A percentile compares a stretch with the other conserved stretches of the same genome.
Conservation (phyloP, 2,797 vertebrate genomes). For the Pygocentrus nattereri region DNA sequence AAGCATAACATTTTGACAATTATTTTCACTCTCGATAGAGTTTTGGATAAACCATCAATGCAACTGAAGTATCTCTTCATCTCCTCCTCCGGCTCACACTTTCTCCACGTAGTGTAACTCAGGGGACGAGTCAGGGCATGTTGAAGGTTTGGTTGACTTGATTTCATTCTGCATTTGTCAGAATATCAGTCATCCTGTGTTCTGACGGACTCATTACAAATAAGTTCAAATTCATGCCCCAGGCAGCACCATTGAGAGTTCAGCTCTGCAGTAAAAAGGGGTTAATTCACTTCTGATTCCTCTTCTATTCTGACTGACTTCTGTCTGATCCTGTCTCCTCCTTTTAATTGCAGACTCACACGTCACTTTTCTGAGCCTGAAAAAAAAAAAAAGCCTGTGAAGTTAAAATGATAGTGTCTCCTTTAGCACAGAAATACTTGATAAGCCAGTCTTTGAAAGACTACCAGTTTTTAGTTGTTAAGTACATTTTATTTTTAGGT, state of each 20-base stretch:
- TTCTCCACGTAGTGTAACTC: background rate
- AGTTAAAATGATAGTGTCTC: background rate
- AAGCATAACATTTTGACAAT: slow-evolving; percentile 41
- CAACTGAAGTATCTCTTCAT: background rate
- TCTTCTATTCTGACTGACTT: background rate
- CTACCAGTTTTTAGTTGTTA: no score
- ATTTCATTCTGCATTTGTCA: background rate
- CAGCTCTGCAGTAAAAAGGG: background rate
- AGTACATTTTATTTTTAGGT: background rate
- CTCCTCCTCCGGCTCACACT: background rate
- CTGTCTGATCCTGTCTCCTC: background rate
- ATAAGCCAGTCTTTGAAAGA: no score
- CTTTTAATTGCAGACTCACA: background rate
- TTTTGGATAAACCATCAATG: background rate
- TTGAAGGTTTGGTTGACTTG: background rate
- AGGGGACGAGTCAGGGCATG: background rate
- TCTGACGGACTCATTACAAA: background rate
- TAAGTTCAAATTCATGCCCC: background rate
- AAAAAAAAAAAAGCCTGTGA: background rate
- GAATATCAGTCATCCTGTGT: background rate
- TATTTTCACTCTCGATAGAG: slow-evolving; percentile 37
- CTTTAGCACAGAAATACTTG: background rate
- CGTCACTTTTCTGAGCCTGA: background rate
- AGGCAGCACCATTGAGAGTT: background rate
- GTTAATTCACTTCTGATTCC: background rate